Evolutionary conservation across 2,797 vertebrate genomes (phyloP).

Genomic region (Trachurus trachurus): DNA sequence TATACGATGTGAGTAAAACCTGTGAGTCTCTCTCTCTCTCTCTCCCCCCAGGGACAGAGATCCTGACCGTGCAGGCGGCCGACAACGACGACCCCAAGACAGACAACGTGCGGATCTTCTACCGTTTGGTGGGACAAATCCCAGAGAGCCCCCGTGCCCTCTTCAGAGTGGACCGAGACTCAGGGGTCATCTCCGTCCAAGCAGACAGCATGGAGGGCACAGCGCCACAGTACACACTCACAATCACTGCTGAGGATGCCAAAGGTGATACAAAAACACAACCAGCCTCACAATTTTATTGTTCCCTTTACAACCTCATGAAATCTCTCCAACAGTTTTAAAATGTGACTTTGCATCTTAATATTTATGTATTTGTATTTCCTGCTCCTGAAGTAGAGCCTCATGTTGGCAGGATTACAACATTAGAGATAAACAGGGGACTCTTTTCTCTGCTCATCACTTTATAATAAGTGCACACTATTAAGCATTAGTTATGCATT

Average conservation of each 20-base stretch:
- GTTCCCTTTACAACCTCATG: not conserved
- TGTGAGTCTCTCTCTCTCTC: no score
- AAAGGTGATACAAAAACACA: constrained; percentile 78
- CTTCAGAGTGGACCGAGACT: constrained; percentile 86
- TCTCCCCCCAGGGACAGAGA: constrained; percentile 84
- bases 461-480: no score
- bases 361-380: constrained; percentile 6
- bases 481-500: no score
- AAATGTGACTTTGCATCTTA: not conserved
- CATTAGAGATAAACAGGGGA: not conserved
- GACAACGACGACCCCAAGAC: constrained; percentile 89
- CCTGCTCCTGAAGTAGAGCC: not conserved
- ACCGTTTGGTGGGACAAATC: constrained; percentile 85
- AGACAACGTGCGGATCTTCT: constrained; percentile 87
- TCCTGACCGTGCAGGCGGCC: constrained; percentile 86
- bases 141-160: constrained; percentile 86
- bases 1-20: no score
- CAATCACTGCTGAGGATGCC: constrained; percentile 87
- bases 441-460: no score
- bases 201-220: constrained; percentile 84
- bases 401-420: not conserved
- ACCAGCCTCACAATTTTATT: not conserved
- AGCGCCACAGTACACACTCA: constrained; percentile 85
- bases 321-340: constrained; percentile 6
- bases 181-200: constrained; percentile 84